Percentiles rank a stretch among this genome's conserved stretches.
phyloP scores from a whole-genome alignment of 2,888 invertebrate genomes.

The Slavum lentiscoides region DNA sequence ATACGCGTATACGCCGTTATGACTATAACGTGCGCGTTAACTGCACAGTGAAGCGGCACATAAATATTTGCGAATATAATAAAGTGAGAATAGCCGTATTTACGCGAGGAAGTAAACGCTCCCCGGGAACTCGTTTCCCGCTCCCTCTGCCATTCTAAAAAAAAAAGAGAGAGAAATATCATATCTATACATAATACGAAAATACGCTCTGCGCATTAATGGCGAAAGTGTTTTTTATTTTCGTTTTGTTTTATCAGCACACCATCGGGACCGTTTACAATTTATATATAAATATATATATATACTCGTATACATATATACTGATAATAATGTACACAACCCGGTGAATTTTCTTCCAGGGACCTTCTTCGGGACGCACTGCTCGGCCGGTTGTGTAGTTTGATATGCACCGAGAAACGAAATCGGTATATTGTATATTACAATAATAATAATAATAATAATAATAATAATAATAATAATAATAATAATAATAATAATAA shows the following conservation, averaged over 20 bases:
- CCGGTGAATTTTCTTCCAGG: neutral
- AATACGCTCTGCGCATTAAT: too few species aligned
- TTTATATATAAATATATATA: too few species aligned
- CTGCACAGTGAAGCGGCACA: neutral
- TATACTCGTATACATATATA: too few species aligned
- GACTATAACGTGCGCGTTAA: neutral
- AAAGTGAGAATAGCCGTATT: slow-evolving; percentile 23
- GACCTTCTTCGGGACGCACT: neutral
- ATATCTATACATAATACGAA: too few species aligned
- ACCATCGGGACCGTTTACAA: slow-evolving; percentile 15
- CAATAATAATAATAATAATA: too few species aligned
- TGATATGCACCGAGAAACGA: too few species aligned
- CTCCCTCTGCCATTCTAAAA: neutral
- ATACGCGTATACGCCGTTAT: too few species aligned
- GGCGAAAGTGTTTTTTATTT: too few species aligned
- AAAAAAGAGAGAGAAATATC: neutral
- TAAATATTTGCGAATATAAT: slow-evolving; percentile 1
- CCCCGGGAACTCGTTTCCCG: slow-evolving; percentile 26
- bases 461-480: too few species aligned
- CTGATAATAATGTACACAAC: too few species aligned
- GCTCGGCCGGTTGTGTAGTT: neutral
- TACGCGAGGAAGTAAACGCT: neutral
- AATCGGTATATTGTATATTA: too few species aligned
- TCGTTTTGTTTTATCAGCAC: slow-evolving; percentile 26
- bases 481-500: too few species aligned